Percentiles rank a stretch among this genome's conserved stretches.
Conservation (phyloP, 2,797 vertebrate species). For the Vespertilio murinus region DNA sequence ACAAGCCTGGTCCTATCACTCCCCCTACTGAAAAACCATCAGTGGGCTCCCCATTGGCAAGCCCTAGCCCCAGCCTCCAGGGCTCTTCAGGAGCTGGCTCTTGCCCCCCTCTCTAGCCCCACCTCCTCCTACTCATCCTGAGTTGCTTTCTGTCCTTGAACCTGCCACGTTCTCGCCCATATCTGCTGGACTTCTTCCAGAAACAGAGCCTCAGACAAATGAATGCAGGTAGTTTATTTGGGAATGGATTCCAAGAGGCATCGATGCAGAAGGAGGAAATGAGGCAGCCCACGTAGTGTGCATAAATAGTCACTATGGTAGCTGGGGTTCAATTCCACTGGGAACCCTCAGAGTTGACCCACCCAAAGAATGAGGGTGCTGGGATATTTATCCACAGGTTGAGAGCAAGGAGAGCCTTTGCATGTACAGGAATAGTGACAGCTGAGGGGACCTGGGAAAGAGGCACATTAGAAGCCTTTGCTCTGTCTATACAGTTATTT, state of each 20-base stretch:
- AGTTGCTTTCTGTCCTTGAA: neutral
- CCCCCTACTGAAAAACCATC: neutral
- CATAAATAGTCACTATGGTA: too few species aligned
- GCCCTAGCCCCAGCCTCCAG: neutral
- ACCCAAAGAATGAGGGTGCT: neutral
- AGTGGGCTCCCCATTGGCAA: neutral
- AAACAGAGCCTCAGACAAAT: neutral
- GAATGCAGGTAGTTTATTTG: neutral
- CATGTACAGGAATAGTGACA: neutral
- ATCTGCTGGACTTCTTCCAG: neutral
- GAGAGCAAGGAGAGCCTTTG: neutral
- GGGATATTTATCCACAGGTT: neutral
- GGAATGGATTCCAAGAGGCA: neutral
- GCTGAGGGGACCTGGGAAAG: neutral
- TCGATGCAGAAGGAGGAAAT: neutral
- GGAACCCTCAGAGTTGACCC: neutral
- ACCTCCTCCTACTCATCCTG: fast-evolving
- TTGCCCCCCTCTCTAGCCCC: neutral
- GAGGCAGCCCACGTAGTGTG: neutral
- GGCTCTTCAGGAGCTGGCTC: neutral
- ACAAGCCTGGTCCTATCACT: neutral
- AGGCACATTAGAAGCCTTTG: neutral
- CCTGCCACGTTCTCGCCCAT: neutral
- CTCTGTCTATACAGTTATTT: neutral
- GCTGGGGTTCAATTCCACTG: neutral